A percentile compares a stretch with the other conserved stretches of the same genome.
These are phyloP conservation scores for Gryllus bimaculatus DNA, from an alignment of 1,140 invertebrate genomes.

Conservation along the genomic window DNA sequence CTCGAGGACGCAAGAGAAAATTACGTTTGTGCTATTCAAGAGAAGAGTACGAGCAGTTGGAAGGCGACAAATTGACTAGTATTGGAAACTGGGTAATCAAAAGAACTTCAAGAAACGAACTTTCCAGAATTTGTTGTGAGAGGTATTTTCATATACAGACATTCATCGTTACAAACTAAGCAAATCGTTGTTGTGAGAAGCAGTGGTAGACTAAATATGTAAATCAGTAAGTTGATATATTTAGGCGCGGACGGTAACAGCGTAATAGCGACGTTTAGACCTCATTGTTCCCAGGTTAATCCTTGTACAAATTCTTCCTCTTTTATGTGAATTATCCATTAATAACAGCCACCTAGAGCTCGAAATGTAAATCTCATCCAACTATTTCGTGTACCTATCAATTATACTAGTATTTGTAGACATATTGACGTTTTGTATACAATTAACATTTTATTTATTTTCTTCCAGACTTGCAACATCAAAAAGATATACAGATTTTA, in stretches of 20 bases:
- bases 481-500: not conserved
- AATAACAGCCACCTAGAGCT: too few relatives aligned
- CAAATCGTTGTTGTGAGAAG: not conserved
- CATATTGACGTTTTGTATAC: not conserved
- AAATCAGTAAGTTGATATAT: not conserved
- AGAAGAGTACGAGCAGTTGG: not conserved
- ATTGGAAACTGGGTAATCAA: conserved; percentile 4
- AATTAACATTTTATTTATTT: not conserved
- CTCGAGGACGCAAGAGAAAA: not conserved
- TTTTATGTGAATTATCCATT: too few relatives aligned
- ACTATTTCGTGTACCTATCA: too few relatives aligned
- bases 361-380: too few relatives aligned
- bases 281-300: not conserved
- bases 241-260: not conserved
- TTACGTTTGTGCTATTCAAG: not conserved
- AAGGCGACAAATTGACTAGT: not conserved
- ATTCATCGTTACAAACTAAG: not conserved
- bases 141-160: not conserved
- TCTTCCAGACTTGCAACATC: not conserved
- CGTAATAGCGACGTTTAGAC: not conserved
- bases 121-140: not conserved
- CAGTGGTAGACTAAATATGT: not conserved
- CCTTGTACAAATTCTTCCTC: too few relatives aligned
- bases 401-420: not conserved
- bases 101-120: not conserved